These are phyloP conservation scores for Diorhabda carinulata DNA, from an alignment of 1,140 invertebrate species.

Conservation along the genomic window DNA sequence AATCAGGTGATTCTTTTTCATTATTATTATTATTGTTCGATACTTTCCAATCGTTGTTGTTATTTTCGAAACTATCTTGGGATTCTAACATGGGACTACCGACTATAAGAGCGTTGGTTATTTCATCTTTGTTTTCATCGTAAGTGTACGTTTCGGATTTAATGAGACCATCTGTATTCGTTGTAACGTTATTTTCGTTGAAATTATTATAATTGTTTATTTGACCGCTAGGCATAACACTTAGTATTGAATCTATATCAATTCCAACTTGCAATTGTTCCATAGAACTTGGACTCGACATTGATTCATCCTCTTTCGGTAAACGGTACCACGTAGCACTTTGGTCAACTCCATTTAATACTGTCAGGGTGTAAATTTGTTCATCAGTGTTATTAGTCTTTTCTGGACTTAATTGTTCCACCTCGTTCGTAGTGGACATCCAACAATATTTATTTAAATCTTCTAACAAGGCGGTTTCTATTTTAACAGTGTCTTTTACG, in stretches of 20 bases:
- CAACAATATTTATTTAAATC: slow-evolving; percentile 78
- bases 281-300: slow-evolving; percentile 56
- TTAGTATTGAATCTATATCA: slow-evolving; percentile 63
- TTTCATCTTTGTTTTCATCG: slow-evolving; percentile 63
- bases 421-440: slow-evolving; percentile 57
- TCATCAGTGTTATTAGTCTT: slow-evolving; percentile 55
- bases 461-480: slow-evolving; percentile 70
- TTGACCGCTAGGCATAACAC: slow-evolving; percentile 52
- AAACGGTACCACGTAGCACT: slow-evolving; percentile 52
- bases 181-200: slow-evolving; percentile 40
- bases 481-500: slow-evolving; percentile 63
- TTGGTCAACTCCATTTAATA: slow-evolving; percentile 58
- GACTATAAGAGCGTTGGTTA: slow-evolving; percentile 48
- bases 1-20: slow-evolving; percentile 72
- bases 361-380: slow-evolving; percentile 63
- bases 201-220: slow-evolving; percentile 56
- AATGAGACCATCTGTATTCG: slow-evolving; percentile 50
- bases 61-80: slow-evolving; percentile 56
- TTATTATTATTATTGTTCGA: slow-evolving; percentile 53
- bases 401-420: slow-evolving; percentile 51
- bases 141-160: slow-evolving; percentile 64
- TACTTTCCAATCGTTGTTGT: slow-evolving; percentile 75
- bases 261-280: slow-evolving; percentile 55
- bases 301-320: slow-evolving; percentile 53
- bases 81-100: slow-evolving; percentile 53